These are phyloP conservation scores for Drosophila demipolita DNA, from an alignment of 2,888 invertebrate genomes.

Conservation along the genomic window DNA sequence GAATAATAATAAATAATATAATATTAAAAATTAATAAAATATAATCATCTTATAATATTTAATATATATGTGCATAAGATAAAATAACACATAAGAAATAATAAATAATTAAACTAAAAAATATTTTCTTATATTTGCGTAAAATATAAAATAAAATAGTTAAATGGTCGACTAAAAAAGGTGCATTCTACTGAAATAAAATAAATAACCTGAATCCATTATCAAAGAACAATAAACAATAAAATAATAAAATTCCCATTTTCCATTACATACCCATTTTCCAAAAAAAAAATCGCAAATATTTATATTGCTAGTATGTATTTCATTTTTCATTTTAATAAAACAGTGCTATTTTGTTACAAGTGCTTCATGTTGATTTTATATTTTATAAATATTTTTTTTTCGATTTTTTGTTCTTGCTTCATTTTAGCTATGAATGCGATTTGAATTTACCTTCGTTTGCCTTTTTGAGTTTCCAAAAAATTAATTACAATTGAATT, in stretches of 20 bases:
- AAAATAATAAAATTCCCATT: neutral
- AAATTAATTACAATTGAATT: constrained; percentile 47
- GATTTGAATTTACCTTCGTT: constrained; percentile 32
- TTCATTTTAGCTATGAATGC: constrained; percentile 51
- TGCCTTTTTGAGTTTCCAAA: constrained; percentile 58
- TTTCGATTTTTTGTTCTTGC: constrained; percentile 23
- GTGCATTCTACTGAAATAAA: no score
- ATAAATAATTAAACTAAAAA: neutral
- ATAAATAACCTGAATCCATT: neutral
- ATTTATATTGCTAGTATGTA: constrained; percentile 72
- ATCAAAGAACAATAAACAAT: neutral
- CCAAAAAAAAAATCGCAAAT: constrained; percentile 47
- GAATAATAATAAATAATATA: neutral
- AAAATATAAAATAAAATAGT: neutral
- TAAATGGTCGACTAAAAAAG: neutral
- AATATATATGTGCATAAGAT: neutral
- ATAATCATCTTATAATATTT: neutral
- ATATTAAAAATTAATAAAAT: neutral
- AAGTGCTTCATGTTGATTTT: constrained; percentile 70
- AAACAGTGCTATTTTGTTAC: constrained; percentile 81
- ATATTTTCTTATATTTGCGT: neutral
- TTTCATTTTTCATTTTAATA: constrained; percentile 71
- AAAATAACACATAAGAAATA: neutral
- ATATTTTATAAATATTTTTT: constrained; percentile 31
- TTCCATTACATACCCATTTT: neutral